Evolutionary conservation across 2,797 vertebrate species (phyloP).

Genomic region (Poecilia picta): DNA sequence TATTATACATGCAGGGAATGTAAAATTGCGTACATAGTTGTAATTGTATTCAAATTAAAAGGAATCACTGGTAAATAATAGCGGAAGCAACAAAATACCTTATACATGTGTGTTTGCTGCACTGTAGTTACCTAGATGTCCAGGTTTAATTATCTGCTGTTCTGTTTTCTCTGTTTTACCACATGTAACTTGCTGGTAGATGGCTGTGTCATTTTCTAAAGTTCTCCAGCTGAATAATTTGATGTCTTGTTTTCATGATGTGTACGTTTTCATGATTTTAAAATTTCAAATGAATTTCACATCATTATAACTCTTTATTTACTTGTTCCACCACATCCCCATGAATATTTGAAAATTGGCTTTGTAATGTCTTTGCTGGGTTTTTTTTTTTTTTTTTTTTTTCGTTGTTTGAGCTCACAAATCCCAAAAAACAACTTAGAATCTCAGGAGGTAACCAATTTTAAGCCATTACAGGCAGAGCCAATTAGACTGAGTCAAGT

Average conservation of each 20-base stretch:
- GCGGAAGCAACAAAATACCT: not conserved
- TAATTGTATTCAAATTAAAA: not conserved
- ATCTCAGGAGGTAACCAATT: constrained; percentile 60
- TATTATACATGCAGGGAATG: not conserved
- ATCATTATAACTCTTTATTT: not conserved
- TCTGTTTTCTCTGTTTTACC: not conserved
- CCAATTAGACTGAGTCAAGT: constrained; percentile 63
- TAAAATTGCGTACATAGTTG: not conserved
- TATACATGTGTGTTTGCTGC: not conserved
- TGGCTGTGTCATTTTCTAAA: not conserved
- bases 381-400: not conserved
- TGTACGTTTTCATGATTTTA: not conserved
- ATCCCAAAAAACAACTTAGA: constrained; percentile 38
- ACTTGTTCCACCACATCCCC: not conserved
- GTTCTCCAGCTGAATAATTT: not conserved
- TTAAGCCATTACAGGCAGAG: constrained; percentile 59
- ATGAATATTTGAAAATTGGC: not conserved
- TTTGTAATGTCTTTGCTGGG: constrained; percentile 5
- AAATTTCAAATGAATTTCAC: not conserved
- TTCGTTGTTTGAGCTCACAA: constrained; percentile 38
- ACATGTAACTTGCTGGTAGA: not conserved
- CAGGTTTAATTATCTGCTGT: not conserved
- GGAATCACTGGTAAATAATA: not conserved
- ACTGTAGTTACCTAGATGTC: not conserved
- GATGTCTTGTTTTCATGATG: not conserved